Percentiles rank a stretch among this genome's conserved stretches.
Conservation (phyloP, 2,797 vertebrate genomes). For the Melanotaenia parkinsoni region DNA sequence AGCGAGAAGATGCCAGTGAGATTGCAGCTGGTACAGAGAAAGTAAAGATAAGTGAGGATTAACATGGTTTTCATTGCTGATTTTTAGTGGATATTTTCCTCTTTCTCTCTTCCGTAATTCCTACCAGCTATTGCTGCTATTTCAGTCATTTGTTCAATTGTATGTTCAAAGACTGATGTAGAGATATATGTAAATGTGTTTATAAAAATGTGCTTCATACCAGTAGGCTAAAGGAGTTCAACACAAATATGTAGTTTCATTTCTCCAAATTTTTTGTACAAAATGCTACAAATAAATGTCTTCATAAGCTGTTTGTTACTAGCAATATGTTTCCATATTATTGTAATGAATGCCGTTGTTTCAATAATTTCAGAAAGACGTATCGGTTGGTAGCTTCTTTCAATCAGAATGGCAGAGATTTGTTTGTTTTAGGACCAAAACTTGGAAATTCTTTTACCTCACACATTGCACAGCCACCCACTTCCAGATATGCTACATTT, state of each 20-base stretch:
- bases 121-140: not conserved
- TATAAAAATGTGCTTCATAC: not conserved
- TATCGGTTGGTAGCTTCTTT: not conserved
- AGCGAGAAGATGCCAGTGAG: not conserved
- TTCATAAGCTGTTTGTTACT: not conserved
- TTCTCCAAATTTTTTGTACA: too few relatives aligned
- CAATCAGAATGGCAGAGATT: not conserved
- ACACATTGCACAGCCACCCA: not conserved
- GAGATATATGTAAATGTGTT: not conserved
- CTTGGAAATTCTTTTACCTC: not conserved
- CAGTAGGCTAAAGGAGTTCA: not conserved
- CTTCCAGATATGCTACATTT: not conserved
- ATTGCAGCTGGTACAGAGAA: not conserved
- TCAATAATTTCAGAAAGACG: not conserved
- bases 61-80: not conserved
- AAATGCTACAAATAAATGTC: too few relatives aligned
- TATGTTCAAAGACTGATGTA: not conserved
- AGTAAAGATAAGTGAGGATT: not conserved
- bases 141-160: not conserved
- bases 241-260: not conserved
- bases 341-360: too few relatives aligned
- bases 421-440: not conserved
- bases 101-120: not conserved
- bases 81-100: not conserved
- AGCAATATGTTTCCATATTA: not conserved